A percentile compares a stretch with the other conserved stretches of the same genome.
Conservation (phyloP, 2,888 invertebrate species). For the Zootermopsis nevadensis region DNA sequence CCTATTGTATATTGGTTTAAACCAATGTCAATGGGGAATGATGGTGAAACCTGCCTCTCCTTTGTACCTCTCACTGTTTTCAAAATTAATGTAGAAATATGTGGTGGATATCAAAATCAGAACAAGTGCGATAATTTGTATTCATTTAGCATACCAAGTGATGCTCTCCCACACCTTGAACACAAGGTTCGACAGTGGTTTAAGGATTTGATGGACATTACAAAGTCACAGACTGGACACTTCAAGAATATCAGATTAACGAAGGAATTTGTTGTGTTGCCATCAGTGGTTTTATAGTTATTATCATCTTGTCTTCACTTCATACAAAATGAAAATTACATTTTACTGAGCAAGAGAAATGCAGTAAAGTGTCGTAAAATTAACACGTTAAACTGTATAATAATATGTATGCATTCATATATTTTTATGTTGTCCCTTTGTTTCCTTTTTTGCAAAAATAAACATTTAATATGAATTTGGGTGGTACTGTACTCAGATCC, state of each 20-base stretch:
- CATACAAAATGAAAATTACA: no score
- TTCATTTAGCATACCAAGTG: constrained; percentile 55
- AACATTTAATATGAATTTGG: no score
- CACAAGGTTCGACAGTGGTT: constrained; percentile 34
- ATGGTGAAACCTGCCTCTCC: constrained; percentile 49
- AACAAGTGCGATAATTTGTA: constrained; percentile 48
- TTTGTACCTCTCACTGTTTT: constrained; percentile 49
- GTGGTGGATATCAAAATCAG: neutral
- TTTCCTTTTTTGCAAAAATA: no score
- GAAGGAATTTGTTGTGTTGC: constrained; percentile 6
- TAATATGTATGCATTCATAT: no score
- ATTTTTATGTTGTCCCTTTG: no score
- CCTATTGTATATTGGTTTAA: constrained; percentile 59
- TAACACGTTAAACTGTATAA: no score
- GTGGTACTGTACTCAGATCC: no score
- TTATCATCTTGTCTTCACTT: neutral
- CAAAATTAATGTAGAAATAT: constrained; percentile 47
- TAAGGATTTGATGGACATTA: neutral
- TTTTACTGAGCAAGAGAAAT: no score
- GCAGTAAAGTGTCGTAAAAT: no score
- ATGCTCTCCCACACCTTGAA: constrained; percentile 24
- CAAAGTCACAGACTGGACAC: neutral
- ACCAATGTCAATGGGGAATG: constrained; percentile 9
- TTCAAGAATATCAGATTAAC: constrained; percentile 4
- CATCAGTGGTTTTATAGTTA: neutral